These are phyloP conservation scores for Clupea harengus DNA, from an alignment of 2,113 vertebrate genomes.

Conservation along the genomic window DNA sequence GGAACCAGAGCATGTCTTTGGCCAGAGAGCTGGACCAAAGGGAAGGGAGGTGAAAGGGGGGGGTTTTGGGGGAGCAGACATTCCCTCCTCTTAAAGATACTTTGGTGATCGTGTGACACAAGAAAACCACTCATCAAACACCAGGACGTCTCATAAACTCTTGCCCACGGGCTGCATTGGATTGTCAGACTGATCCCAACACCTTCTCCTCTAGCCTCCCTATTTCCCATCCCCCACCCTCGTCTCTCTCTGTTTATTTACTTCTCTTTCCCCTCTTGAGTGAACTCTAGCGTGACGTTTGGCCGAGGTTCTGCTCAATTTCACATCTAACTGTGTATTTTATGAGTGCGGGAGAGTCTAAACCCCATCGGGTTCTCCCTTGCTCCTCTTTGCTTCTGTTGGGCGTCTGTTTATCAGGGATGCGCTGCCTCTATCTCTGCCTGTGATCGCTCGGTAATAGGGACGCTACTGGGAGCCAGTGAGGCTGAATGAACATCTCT, in stretches of 20 bases:
- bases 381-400: slow-evolving; percentile 36
- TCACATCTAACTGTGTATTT: slow-evolving; percentile 60
- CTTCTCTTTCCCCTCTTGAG: slow-evolving; percentile 33
- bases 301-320: slow-evolving; percentile 58
- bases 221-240: background rate
- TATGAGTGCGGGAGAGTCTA: slow-evolving; percentile 49
- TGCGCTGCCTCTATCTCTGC: slow-evolving; percentile 24
- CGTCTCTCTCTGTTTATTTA: slow-evolving; percentile 4
- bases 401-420: slow-evolving; percentile 50
- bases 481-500: slow-evolving; percentile 3
- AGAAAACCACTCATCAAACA: slow-evolving; percentile 63
- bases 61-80: background rate
- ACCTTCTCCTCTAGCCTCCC: slow-evolving; percentile 21
- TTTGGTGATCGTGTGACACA: slow-evolving; percentile 70
- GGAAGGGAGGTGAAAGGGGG: background rate
- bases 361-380: slow-evolving; percentile 33
- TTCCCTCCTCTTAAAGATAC: slow-evolving; percentile 55
- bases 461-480: slow-evolving; percentile 7
- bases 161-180: slow-evolving; percentile 53
- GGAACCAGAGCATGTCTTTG: background rate
- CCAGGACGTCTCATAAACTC: slow-evolving; percentile 68
- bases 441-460: background rate
- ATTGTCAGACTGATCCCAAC: slow-evolving; percentile 38
- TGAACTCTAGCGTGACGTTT: slow-evolving; percentile 53
- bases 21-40: no score